Evolutionary conservation across 2,888 invertebrate genomes (phyloP), one percentile per base, ranked within the genome.

Genomic region (Byasa hedistus): DNA sequence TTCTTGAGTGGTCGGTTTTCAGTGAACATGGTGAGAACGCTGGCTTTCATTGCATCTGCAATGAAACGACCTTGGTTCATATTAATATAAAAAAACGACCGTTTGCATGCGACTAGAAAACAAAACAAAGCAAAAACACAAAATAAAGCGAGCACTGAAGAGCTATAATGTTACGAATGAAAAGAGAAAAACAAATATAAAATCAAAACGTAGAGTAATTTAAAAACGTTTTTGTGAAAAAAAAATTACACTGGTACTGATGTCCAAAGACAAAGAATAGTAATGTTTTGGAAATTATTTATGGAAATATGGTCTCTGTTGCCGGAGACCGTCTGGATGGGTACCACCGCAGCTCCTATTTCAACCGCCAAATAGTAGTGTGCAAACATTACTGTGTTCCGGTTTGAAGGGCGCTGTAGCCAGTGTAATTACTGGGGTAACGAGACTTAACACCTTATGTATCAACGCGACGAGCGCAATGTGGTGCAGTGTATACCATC

Each of bases 1-100:
- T 91, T 91, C 90, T 89, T 91, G 89, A 89, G 79, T 77, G 84
- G 89, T 74, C 87, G 88, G 64, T 78, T 79, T 73, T 85, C 86
- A 70, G 83, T 83, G 75, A 91, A 81, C 85, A 86, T 81, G 75
- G 87, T 81, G 78, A 86, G 84, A 81, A 86, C 82, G 78, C 83
- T 81, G 84, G 84, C 79, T 79, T 82, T 85, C 82, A 86, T 79
- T 74, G 83, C 77, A 88, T 91, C 91, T 90, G 91, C 83, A 90
- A 91, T 80, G 86, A 82, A 83, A 86, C 74, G 84, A 79, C 78
- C 71, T 79, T 69, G 69, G 73, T 76, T 71, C 70, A 70, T 76
- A 73, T 79, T 76, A 79, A 39, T 39, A 39, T 10, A 69, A 74
- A 54, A 61, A 64, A 68, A 68, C 68, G 61, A 68, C 69, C 68